Conservation (phyloP, 2,797 vertebrate species). For the Helicolenus hilgendorfi region DNA sequence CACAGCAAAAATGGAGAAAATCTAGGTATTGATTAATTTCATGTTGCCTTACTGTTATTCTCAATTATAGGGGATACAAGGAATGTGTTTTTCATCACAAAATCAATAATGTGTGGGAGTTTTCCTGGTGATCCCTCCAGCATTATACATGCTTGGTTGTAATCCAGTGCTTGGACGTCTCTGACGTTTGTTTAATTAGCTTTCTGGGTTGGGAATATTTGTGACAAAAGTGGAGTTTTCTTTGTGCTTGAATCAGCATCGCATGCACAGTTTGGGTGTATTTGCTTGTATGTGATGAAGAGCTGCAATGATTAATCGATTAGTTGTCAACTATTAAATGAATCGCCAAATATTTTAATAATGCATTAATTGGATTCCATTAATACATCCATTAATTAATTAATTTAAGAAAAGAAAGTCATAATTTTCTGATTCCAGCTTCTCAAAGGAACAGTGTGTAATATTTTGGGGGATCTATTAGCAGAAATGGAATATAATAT, state of each 20-base stretch:
- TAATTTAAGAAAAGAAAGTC: no score
- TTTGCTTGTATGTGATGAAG: not conserved
- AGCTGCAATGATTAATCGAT: no score
- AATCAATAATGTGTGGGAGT: constrained; percentile 88
- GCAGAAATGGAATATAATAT: no score
- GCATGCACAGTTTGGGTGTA: constrained; percentile 12
- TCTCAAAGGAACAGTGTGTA: no score
- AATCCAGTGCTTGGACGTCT: constrained; percentile 69
- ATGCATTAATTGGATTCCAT: no score
- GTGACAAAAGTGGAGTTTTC: constrained; percentile 41
- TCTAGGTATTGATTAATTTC: constrained; percentile 83
- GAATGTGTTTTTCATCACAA: constrained; percentile 88
- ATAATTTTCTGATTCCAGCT: no score
- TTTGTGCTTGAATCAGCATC: constrained; percentile 4
- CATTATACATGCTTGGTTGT: constrained; percentile 75
- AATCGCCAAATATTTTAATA: no score
- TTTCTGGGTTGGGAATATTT: constrained; percentile 59
- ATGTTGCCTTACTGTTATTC: constrained; percentile 84
- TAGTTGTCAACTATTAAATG: no score
- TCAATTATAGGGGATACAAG: constrained; percentile 84
- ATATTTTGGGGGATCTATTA: no score
- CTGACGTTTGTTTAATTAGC: constrained; percentile 74
- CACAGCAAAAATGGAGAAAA: constrained; percentile 56
- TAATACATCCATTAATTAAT: no score
- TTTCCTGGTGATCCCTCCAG: constrained; percentile 80